Evolutionary conservation across 2,797 vertebrate species (phyloP).

Genomic region (Spondyliosoma cantharus): DNA sequence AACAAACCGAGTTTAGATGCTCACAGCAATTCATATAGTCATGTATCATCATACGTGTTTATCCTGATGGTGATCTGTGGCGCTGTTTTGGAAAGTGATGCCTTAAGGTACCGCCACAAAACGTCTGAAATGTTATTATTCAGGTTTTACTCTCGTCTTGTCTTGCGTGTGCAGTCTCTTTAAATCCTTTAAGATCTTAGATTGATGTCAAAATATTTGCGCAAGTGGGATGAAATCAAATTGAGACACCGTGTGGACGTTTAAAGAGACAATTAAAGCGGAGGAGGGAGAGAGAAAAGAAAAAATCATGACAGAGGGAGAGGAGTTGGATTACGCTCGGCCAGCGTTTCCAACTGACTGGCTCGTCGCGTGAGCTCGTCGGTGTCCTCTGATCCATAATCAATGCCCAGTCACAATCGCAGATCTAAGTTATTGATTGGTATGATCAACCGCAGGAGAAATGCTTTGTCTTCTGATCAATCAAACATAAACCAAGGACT

Average conservation of each 20-base stretch:
- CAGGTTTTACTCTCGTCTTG: not conserved
- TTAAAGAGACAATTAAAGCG: not conserved
- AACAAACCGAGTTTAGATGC: not conserved
- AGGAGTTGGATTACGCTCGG: slow-evolving; percentile 65
- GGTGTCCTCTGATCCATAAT: slow-evolving; percentile 73
- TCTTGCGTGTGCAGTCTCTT: too few species aligned
- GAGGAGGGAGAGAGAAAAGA: not conserved
- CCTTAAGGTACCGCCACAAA: not conserved
- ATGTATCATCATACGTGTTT: not conserved
- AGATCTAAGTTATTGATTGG: slow-evolving; percentile 77
- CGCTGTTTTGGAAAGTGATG: not conserved
- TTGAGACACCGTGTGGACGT: too few species aligned
- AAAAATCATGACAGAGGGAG: slow-evolving; percentile 6
- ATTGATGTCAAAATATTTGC: slow-evolving; percentile 4
- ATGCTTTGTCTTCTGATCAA: not conserved
- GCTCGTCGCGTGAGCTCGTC: slow-evolving; percentile 67
- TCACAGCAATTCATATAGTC: not conserved
- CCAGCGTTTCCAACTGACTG: slow-evolving; percentile 52
- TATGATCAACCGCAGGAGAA: slow-evolving; percentile 15
- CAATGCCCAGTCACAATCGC: slow-evolving; percentile 67
- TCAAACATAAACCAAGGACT: not conserved
- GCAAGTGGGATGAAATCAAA: not conserved
- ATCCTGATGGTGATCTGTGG: not conserved
- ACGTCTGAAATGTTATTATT: slow-evolving; percentile 1
- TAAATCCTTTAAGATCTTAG: not conserved